Evolutionary conservation across 2,113 vertebrate species (phyloP).

Genomic region (Vireo altiloquus): DNA sequence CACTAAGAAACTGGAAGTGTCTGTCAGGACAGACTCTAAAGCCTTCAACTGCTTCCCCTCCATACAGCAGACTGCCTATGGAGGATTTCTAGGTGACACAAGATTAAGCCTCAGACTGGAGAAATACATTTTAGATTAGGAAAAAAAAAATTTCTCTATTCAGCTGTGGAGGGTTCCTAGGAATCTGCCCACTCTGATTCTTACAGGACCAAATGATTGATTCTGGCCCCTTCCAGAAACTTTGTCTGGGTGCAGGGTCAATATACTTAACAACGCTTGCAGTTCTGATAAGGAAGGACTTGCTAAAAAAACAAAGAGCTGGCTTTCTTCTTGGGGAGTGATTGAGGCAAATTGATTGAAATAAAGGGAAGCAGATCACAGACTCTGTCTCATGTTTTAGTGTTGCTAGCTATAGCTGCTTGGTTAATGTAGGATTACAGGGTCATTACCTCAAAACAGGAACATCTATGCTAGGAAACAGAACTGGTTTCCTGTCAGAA

Average conservation of each 20-base stretch:
- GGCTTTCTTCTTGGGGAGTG: not conserved
- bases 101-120: not conserved
- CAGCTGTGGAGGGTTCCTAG: not conserved
- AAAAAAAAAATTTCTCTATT: not conserved
- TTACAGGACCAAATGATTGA: not conserved
- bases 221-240: not conserved
- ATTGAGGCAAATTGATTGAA: not conserved
- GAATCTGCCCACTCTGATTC: not conserved
- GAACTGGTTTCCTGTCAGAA: not conserved
- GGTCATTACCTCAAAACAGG: not conserved
- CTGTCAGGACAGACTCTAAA: not conserved
- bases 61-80: fast-evolving
- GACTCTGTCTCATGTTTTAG: not conserved
- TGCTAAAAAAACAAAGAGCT: not conserved
- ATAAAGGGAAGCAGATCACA: constrained; percentile 19
- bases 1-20: not conserved
- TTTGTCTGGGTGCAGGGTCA: not conserved
- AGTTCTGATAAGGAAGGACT: not conserved
- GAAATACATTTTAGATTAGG: not conserved
- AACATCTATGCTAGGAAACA: not conserved
- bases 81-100: not conserved
- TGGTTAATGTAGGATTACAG: not conserved
- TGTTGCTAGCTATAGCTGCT: not conserved
- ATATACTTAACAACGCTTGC: not conserved
- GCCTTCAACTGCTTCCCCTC: not conserved